phyloP scores from a whole-genome alignment of 2,113 vertebrate genomes.

The Peucedramus taeniatus region DNA sequence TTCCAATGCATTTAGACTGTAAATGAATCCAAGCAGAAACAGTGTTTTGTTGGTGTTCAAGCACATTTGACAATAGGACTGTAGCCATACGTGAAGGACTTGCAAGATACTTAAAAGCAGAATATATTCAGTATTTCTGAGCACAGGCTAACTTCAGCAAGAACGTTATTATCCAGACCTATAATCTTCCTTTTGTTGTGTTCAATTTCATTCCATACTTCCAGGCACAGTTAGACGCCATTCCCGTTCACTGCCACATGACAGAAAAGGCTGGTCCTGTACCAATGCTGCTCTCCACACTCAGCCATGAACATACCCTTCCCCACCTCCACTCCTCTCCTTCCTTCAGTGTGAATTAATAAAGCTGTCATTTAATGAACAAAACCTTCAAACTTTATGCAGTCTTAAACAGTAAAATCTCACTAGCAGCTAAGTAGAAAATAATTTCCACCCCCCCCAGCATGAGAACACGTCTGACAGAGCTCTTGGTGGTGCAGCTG shows the following conservation, averaged over 20 bases:
- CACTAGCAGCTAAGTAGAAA: neutral
- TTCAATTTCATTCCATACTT: neutral
- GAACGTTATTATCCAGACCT: neutral
- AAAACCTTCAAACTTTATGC: neutral
- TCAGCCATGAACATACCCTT: fast-evolving
- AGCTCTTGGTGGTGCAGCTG: neutral
- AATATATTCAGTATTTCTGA: neutral
- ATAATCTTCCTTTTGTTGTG: neutral
- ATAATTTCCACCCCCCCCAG: fast-evolving
- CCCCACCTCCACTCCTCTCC: neutral
- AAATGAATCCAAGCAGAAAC: neutral
- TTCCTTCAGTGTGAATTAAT: neutral
- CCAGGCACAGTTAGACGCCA: neutral
- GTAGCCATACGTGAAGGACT: neutral
- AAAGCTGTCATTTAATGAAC: neutral
- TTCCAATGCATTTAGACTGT: neutral
- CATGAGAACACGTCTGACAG: neutral
- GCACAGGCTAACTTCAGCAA: neutral
- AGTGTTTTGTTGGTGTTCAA: neutral
- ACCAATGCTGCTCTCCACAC: neutral
- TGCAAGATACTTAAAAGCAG: neutral
- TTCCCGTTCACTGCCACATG: fast-evolving
- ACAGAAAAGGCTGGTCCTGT: neutral
- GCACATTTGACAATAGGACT: neutral
- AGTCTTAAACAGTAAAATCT: neutral